Conservation (phyloP, 2,113 vertebrate genomes). For the Xenopus borealis region DNA sequence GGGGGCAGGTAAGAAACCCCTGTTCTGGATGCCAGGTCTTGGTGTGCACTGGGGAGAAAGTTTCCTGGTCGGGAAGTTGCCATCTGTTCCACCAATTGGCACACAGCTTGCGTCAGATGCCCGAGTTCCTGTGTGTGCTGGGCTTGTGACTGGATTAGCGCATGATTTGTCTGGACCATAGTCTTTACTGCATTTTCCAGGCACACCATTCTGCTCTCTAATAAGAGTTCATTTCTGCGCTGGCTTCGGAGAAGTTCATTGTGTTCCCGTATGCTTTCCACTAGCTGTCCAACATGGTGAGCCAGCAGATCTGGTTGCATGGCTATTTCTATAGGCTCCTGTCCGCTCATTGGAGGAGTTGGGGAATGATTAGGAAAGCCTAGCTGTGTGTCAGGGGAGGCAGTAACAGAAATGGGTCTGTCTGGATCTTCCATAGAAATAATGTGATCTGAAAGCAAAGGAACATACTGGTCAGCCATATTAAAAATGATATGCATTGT, state of each 20-base stretch:
- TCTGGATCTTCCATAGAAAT: neutral
- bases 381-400: neutral
- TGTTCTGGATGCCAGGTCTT: neutral
- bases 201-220: neutral
- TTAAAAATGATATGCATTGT: no score
- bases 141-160: neutral
- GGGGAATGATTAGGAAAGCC: neutral
- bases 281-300: neutral
- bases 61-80: neutral
- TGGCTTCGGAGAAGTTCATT: neutral
- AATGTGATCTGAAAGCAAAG: neutral
- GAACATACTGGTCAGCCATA: neutral
- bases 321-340: neutral
- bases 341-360: neutral
- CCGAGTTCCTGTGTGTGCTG: neutral
- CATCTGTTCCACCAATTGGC: constrained; percentile 1
- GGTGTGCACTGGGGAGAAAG: neutral
- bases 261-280: neutral
- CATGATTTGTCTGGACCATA: neutral
- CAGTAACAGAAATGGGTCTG: neutral
- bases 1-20: neutral
- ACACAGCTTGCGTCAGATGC: neutral
- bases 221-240: neutral
- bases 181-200: neutral
- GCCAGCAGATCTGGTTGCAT: neutral